These are phyloP conservation scores for Pangasius sanitwongsei DNA, from an alignment of 2,797 vertebrate genomes.

Conservation along the genomic window DNA sequence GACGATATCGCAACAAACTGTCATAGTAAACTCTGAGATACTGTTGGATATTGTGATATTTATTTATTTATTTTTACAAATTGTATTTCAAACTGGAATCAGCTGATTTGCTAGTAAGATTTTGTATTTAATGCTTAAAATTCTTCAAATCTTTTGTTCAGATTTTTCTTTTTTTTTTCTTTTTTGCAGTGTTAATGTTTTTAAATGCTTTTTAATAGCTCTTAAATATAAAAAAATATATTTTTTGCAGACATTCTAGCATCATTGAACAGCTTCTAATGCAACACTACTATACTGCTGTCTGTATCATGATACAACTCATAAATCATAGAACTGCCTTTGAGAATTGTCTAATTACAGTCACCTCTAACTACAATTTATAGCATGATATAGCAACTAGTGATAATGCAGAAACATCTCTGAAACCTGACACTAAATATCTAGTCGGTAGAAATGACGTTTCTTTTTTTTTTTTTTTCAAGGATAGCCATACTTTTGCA, in stretches of 20 bases:
- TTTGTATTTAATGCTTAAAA: too few species aligned
- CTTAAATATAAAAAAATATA: not conserved
- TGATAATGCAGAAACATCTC: not conserved
- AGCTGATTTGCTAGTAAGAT: too few species aligned
- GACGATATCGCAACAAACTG: not conserved
- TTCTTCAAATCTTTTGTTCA: too few species aligned
- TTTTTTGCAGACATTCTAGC: too few species aligned
- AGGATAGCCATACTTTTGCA: not conserved
- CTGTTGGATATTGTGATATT: not conserved
- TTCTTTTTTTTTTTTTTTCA: not conserved
- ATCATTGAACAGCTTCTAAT: not conserved
- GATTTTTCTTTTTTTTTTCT: not conserved
- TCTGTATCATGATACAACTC: not conserved
- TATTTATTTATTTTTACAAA: not conserved
- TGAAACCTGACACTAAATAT: not conserved
- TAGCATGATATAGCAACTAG: too few species aligned
- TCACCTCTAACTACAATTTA: not conserved
- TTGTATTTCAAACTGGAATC: not conserved
- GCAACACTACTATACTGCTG: not conserved
- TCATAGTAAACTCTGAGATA: not conserved
- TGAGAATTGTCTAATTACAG: not conserved
- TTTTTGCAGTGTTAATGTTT: too few species aligned
- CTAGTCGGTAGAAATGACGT: not conserved
- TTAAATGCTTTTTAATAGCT: too few species aligned
- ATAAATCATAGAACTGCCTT: not conserved